These are phyloP conservation scores for Melanerpes aurifrons DNA, from an alignment of 2,113 vertebrate species.

Conservation along the genomic window DNA sequence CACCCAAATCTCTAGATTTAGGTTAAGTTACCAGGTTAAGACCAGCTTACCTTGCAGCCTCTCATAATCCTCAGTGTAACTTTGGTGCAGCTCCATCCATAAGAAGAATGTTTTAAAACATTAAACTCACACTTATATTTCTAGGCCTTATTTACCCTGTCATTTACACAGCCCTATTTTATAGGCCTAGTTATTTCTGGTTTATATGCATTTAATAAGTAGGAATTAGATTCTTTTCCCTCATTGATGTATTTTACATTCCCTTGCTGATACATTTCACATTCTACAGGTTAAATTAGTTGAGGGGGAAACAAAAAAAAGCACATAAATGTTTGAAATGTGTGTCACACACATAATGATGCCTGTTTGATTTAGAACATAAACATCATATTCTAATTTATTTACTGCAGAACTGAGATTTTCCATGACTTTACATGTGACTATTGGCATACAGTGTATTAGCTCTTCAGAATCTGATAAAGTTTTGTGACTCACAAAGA, in stretches of 20 bases:
- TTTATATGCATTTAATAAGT: neutral
- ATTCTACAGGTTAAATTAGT: neutral
- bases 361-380: neutral
- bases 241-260: neutral
- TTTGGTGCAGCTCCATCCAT: too few species aligned
- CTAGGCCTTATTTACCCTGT: neutral
- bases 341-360: neutral
- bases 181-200: neutral
- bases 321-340: neutral
- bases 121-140: too few species aligned
- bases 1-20: too few species aligned
- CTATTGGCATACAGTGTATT: neutral
- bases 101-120: too few species aligned
- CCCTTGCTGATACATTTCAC: neutral
- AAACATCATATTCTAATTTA: neutral
- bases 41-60: too few species aligned
- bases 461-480: neutral
- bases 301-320: neutral
- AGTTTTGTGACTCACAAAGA: neutral
- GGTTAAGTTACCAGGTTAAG: too few species aligned
- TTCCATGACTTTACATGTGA: neutral
- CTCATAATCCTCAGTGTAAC: too few species aligned
- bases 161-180: neutral
- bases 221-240: neutral
- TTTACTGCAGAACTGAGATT: neutral